Conservation (phyloP, 2,797 vertebrate genomes). For the Melanotaenia parkinsoni region DNA sequence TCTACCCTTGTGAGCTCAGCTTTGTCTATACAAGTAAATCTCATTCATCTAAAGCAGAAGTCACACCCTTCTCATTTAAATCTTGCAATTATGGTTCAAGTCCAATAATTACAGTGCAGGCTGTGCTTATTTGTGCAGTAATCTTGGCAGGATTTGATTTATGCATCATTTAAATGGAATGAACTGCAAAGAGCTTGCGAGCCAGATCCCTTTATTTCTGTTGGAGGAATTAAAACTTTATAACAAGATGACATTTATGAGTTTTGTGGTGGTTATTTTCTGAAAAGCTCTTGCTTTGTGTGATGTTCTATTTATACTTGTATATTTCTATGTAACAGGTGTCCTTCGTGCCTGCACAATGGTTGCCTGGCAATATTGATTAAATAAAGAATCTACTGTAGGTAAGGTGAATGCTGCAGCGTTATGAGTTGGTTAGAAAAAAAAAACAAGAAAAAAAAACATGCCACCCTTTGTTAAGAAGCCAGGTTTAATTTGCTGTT, state of each 20-base stretch:
- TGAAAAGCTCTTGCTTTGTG: conserved; percentile 5
- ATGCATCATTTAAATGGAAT: conserved; percentile 29
- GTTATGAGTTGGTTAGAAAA: not conserved
- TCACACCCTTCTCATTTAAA: conserved; percentile 12
- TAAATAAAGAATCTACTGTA: conserved; percentile 8
- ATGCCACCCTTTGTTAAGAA: not conserved
- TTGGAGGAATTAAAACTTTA: conserved; percentile 43
- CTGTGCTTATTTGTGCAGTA: conserved; percentile 16
- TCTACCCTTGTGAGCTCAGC: conserved; percentile 2
- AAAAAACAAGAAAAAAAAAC: not conserved
- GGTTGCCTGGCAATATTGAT: conserved; percentile 30
- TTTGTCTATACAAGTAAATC: not conserved
- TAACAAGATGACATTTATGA: conserved; percentile 35
- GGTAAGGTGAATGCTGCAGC: not conserved
- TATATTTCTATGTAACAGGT: conserved; percentile 17
- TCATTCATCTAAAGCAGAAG: conserved; percentile 2
- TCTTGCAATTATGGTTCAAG: conserved; percentile 5
- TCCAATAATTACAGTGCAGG: conserved; percentile 21
- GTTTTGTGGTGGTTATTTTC: conserved; percentile 22
- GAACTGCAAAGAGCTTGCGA: conserved; percentile 17
- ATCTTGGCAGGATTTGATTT: conserved; percentile 30
- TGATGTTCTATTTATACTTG: conserved; percentile 14
- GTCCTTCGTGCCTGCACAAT: not conserved
- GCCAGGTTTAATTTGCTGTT: not conserved
- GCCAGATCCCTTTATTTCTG: conserved; percentile 17